phyloP scores from a whole-genome alignment of 2,113 vertebrate species.

The Cromileptes altivelis region DNA sequence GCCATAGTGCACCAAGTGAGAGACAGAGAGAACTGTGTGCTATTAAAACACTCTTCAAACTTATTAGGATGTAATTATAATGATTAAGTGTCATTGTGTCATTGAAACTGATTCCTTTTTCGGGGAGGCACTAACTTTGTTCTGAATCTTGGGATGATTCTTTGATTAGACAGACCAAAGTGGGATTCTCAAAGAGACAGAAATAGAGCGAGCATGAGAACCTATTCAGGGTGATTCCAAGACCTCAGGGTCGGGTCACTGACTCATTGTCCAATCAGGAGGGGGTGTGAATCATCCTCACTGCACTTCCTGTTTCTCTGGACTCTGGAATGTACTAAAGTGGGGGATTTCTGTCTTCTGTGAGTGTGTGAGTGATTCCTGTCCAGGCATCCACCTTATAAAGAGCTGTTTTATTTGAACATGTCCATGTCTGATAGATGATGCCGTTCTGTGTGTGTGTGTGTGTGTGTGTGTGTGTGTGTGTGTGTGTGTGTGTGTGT shows the following conservation, averaged over 20 bases:
- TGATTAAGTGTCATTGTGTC: neutral
- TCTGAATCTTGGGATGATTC: neutral
- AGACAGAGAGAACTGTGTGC: too few species aligned
- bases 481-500: neutral
- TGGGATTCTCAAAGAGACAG: neutral
- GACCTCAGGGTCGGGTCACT: constrained; percentile 42
- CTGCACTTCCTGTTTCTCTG: constrained; percentile 71
- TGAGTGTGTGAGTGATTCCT: neutral
- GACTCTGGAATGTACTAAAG: constrained; percentile 7
- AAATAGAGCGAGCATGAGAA: constrained; percentile 37
- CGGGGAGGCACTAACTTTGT: neutral
- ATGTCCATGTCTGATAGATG: neutral
- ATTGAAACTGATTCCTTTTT: neutral
- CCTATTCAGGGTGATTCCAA: neutral
- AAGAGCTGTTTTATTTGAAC: neutral
- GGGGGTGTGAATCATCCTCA: constrained; percentile 68
- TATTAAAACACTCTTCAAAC: too few species aligned
- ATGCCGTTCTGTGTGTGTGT: neutral
- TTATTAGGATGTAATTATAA: too few species aligned
- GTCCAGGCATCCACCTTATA: neutral
- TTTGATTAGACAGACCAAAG: neutral
- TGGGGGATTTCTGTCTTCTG: constrained; percentile 9
- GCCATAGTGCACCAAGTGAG: too few species aligned
- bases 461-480: too few species aligned
- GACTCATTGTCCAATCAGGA: constrained; percentile 53